Evolutionary conservation across 2,888 invertebrate species (phyloP).

Genomic region (Andrena marginata): DNA sequence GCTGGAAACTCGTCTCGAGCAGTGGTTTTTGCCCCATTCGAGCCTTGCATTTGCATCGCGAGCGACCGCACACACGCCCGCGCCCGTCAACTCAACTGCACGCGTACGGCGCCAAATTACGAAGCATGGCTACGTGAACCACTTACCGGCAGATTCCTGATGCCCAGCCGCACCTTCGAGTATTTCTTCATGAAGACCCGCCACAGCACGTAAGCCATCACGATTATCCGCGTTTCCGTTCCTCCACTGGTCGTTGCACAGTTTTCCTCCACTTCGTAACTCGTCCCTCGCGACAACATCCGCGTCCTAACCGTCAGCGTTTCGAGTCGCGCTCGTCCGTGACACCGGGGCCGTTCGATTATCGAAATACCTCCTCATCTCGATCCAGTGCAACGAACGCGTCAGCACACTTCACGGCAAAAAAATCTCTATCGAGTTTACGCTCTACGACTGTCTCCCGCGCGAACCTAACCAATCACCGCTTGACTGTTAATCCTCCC

Average conservation of each 20-base stretch:
- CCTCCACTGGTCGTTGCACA: background rate
- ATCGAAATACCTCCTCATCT: conserved; percentile 44
- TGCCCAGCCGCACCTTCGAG: conserved; percentile 87
- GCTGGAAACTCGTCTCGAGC: conserved; percentile 28
- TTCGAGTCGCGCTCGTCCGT: conserved; percentile 24
- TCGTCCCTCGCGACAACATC: background rate
- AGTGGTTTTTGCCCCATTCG: conserved; percentile 19
- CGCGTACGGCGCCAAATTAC: conserved; percentile 44
- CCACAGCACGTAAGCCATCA: conserved; percentile 88
- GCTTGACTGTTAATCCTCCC: background rate
- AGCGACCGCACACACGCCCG: conserved; percentile 23
- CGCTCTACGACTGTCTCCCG: conserved; percentile 2
- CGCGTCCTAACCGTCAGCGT: conserved; percentile 20
- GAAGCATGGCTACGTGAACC: conserved; percentile 17
- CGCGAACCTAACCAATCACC: background rate
- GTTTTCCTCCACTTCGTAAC: background rate
- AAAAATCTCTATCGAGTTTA: conserved; percentile 13
- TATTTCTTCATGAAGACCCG: conserved; percentile 88
- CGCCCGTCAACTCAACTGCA: conserved; percentile 25
- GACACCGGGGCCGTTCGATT: conserved; percentile 32
- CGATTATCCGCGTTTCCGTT: conserved; percentile 39
- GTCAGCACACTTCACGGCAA: conserved; percentile 8
- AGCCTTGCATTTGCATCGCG: conserved; percentile 37
- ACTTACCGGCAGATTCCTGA: conserved; percentile 84
- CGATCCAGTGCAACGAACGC: conserved; percentile 17